Conservation (phyloP, 1,140 invertebrate species). For the Lethrus apterus region DNA sequence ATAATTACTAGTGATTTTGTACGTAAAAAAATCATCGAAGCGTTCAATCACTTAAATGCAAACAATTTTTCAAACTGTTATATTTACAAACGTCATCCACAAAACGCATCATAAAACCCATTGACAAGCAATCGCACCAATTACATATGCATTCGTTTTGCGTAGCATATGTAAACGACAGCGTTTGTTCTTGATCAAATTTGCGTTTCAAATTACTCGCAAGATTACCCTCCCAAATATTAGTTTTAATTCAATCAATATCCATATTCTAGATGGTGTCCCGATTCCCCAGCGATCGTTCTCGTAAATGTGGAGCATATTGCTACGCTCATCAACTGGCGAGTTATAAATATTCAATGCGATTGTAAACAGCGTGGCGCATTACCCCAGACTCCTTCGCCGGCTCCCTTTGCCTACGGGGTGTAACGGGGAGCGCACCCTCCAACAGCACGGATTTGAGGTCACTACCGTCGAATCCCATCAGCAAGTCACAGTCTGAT, state of each 20-base stretch:
- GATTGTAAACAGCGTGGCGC: slow-evolving; percentile 38
- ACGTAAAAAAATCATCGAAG: too few species aligned
- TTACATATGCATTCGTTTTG: too few species aligned
- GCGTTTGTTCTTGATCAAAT: slow-evolving; percentile 30
- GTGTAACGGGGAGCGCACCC: slow-evolving; percentile 12
- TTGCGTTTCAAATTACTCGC: slow-evolving; percentile 39
- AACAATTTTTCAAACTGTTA: too few species aligned
- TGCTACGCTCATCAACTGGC: slow-evolving; percentile 42
- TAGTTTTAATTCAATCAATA: slow-evolving; percentile 41
- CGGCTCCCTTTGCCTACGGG: slow-evolving; percentile 15
- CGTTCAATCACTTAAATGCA: too few species aligned
- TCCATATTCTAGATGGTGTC: slow-evolving; percentile 3
- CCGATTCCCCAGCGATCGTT: slow-evolving; percentile 26
- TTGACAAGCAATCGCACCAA: too few species aligned
- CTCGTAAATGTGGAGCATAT: slow-evolving; percentile 37
- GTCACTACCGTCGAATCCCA: slow-evolving; percentile 38
- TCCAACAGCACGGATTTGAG: slow-evolving; percentile 36
- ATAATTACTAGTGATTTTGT: too few species aligned
- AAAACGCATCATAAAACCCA: too few species aligned
- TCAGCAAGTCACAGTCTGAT: slow-evolving; percentile 37
- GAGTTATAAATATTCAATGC: slow-evolving; percentile 41
- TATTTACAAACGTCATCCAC: too few species aligned
- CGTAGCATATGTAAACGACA: too few species aligned
- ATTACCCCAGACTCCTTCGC: slow-evolving; percentile 16
- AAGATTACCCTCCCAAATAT: slow-evolving; percentile 41